phyloP scores from a whole-genome alignment of 2,888 invertebrate genomes.

The Limenitis camilla region DNA sequence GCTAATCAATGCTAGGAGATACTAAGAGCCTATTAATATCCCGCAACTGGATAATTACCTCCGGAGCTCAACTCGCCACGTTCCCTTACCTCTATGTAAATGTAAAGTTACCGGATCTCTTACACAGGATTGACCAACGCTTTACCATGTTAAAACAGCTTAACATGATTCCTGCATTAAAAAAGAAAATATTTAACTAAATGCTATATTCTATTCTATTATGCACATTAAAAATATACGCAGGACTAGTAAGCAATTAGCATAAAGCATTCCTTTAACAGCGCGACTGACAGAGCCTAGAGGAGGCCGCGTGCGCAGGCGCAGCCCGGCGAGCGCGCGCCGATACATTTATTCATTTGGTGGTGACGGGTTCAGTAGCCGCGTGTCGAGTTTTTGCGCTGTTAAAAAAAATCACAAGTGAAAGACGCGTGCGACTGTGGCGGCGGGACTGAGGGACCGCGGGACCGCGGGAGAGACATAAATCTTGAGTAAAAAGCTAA shows the following conservation, averaged over 20 bases:
- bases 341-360: slow-evolving; percentile 14
- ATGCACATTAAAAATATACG: no score
- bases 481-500: slow-evolving; percentile 60
- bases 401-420: slow-evolving; percentile 16
- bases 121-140: no score
- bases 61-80: no score
- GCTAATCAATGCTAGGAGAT: slow-evolving; percentile 19
- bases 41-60: no score
- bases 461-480: slow-evolving; percentile 33
- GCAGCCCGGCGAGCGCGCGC: slow-evolving; percentile 9
- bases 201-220: no score
- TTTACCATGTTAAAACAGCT: no score
- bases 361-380: slow-evolving; percentile 11
- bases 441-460: no score
- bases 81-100: no score
- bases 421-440: slow-evolving; percentile 13
- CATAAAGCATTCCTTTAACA: slow-evolving; percentile 1
- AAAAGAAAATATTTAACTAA: no score
- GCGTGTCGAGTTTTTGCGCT: slow-evolving; percentile 19
- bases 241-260: not conserved
- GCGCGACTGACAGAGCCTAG: slow-evolving; percentile 7
- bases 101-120: no score
- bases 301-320: not conserved
- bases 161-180: no score
- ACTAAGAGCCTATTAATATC: no score